A percentile compares a stretch with the other conserved stretches of the same genome.
phyloP scores from a whole-genome alignment of 2,797 vertebrate species.

The Pogoniulus pusillus region DNA sequence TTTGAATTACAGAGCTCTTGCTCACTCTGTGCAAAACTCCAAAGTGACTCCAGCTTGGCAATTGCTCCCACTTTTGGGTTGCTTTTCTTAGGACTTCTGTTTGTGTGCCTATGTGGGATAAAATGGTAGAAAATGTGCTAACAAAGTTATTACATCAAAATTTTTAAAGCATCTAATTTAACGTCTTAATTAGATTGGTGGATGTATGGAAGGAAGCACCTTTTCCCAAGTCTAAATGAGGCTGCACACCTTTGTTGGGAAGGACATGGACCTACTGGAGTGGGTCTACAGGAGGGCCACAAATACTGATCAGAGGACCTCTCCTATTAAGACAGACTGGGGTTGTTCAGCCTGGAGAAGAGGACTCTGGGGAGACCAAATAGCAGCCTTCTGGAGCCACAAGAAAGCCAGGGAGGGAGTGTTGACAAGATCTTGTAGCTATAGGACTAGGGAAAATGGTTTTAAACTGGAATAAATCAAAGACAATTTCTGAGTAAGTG shows the following conservation, averaged over 20 bases:
- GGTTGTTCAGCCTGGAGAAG: no score
- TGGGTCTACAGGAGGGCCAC: no score
- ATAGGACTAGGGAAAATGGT: no score
- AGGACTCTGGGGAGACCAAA: no score
- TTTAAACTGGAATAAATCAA: no score
- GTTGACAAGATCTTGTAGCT: no score
- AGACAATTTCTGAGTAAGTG: not conserved
- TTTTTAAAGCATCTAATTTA: not conserved
- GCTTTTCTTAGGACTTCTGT: not conserved
- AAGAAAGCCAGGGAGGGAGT: no score
- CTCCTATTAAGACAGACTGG: no score
- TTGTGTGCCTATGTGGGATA: not conserved
- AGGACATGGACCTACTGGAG: no score
- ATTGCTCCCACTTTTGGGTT: not conserved
- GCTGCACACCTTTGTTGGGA: not conserved
- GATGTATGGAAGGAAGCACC: fast-evolving
- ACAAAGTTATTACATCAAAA: not conserved
- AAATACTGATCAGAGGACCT: no score
- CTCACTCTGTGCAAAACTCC: not conserved
- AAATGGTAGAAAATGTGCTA: not conserved
- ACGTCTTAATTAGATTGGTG: not conserved
- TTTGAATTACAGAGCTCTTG: not conserved
- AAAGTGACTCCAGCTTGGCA: not conserved
- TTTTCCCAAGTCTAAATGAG: not conserved
- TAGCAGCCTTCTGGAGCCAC: no score